Evolutionary conservation across 2,113 vertebrate genomes (phyloP), one percentile per base, ranked within the genome.

Genomic region (Rhinolophus ferrumequinum): DNA sequence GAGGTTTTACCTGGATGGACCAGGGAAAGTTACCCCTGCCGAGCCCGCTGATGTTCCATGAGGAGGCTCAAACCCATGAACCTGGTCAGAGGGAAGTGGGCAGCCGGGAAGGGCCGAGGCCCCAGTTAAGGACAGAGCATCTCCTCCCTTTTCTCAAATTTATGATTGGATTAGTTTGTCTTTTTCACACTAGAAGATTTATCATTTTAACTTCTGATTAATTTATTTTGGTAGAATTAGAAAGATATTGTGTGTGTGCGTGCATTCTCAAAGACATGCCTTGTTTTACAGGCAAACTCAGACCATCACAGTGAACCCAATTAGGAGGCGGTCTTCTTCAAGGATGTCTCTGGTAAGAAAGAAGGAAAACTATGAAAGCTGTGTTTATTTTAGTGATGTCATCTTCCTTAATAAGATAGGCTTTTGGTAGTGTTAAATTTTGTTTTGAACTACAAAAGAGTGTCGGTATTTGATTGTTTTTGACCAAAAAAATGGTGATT

Each of bases 261-360:
- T 80, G 64, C 56, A 1, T 82, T 83, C 60, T 97, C 89, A 97
- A 50, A 18, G 16, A 5, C 69, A 18, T 92, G 24, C 87, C 87
- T 89, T 97, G 30, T 96, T 97, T 97, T 97, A 10, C 96, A 99
- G 99, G 91, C 99, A 99, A 99, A 98, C 99, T 5, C 99, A 99
- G 97, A 98, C 99, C 0, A 88, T 99, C 92, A 98, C 99, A 16
- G 98, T 99, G 95, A 99, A 99, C 98, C 99, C 99, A 67, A 98
- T 99, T 94, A 99, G 99, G 98, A 98, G 99, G 83, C 98, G 99
- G 56, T 99, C 99, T 7, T 99, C 99, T 0, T 99, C 99, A 7
- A 99, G 99, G 97, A 98, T 99, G 95, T 99, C 99, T 97, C 98
- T 99, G 99, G 99, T 99, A 99, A 99, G 98, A 80, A 62, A 93